phyloP scores from a whole-genome alignment of 2,797 vertebrate genomes.

The Podargus strigoides region DNA sequence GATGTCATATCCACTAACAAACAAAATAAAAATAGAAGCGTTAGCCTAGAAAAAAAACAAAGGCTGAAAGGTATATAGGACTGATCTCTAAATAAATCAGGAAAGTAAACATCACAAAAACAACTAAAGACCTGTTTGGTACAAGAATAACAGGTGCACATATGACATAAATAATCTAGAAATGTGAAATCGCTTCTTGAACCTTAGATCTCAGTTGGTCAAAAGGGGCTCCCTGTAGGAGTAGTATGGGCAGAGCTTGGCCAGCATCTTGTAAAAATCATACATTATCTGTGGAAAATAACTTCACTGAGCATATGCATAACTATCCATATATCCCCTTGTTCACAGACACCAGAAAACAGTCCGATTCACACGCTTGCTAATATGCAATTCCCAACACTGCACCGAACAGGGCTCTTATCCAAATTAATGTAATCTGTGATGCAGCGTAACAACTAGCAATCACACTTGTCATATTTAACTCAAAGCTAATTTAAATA shows the following conservation, averaged over 20 bases:
- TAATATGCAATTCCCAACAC: background rate
- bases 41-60: constrained; percentile 59
- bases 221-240: background rate
- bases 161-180: background rate
- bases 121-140: background rate
- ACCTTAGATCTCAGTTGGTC: background rate
- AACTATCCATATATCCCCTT: background rate
- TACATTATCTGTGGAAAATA: background rate
- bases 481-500: background rate
- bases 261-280: background rate
- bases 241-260: background rate
- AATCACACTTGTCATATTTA: background rate
- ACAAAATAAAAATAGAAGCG: constrained; percentile 40
- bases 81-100: constrained; percentile 34
- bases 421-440: background rate
- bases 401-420: background rate
- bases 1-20: constrained; percentile 1
- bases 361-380: background rate
- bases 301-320: background rate
- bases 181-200: background rate
- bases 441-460: background rate
- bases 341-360: background rate
- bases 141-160: background rate
- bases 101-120: constrained; percentile 13
- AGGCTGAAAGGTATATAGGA: background rate